phyloP scores from a whole-genome alignment of 2,113 vertebrate species.

The Gymnocephalus cernua region DNA sequence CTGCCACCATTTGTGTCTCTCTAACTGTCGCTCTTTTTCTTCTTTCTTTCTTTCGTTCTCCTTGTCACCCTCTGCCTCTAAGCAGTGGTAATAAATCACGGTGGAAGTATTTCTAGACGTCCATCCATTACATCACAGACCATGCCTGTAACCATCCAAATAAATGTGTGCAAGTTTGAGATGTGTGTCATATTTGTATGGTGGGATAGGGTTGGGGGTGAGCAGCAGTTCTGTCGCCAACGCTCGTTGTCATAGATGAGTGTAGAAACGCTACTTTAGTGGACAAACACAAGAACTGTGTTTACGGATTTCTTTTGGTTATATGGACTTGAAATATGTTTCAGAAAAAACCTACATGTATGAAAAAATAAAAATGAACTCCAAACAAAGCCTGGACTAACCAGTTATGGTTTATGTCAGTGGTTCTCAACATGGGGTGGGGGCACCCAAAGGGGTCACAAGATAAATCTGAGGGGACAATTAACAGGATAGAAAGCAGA shows the following conservation, averaged over 20 bases:
- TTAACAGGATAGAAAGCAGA: neutral
- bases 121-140: slow-evolving; percentile 1
- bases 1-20: slow-evolving; percentile 25
- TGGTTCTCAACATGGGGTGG: neutral
- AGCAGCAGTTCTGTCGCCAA: neutral
- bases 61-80: slow-evolving; percentile 11
- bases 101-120: slow-evolving; percentile 21
- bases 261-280: neutral
- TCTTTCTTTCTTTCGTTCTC: neutral
- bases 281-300: neutral
- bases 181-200: neutral
- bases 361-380: neutral
- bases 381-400: neutral
- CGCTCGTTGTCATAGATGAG: neutral
- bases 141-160: slow-evolving; percentile 4
- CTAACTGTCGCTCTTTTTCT: neutral
- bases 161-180: neutral
- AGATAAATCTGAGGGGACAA: neutral
- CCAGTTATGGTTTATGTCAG: neutral
- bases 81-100: slow-evolving; percentile 35
- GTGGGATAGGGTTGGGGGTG: neutral
- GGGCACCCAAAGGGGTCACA: neutral
- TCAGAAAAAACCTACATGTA: neutral
- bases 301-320: neutral
- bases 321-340: neutral